These are phyloP conservation scores for Leucoptera coffeella DNA, from an alignment of 2,888 invertebrate genomes.

Conservation along the genomic window DNA sequence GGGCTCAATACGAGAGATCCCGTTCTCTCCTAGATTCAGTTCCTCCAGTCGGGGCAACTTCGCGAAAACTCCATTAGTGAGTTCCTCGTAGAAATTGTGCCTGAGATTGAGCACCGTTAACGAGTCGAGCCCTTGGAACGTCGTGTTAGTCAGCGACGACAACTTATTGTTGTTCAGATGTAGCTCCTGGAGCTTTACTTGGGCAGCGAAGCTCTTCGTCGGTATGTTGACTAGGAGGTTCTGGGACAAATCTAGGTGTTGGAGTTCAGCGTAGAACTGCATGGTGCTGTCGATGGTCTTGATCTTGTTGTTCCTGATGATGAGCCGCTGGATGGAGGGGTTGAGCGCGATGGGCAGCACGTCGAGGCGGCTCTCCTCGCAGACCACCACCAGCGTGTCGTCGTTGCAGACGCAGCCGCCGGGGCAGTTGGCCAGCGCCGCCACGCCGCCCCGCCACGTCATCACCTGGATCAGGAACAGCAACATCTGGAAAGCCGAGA, in stretches of 20 bases:
- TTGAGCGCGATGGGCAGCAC: constrained; percentile 87
- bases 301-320: constrained; percentile 79
- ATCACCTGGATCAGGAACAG: constrained; percentile 27
- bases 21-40: constrained; percentile 78
- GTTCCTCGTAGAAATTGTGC: constrained; percentile 74
- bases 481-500: constrained; percentile 28
- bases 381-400: constrained; percentile 79
- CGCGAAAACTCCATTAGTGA: constrained; percentile 68
- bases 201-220: constrained; percentile 69
- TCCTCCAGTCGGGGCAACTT: constrained; percentile 74
- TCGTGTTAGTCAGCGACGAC: constrained; percentile 70
- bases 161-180: constrained; percentile 82
- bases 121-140: constrained; percentile 71
- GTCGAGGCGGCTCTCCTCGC: constrained; percentile 79
- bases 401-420: constrained; percentile 84
- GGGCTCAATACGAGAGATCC: constrained; percentile 73
- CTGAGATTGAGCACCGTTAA: constrained; percentile 75
- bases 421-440: constrained; percentile 75
- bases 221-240: constrained; percentile 82
- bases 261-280: constrained; percentile 83
- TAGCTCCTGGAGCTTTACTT: constrained; percentile 75
- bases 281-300: constrained; percentile 85
- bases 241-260: constrained; percentile 76
- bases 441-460: constrained; percentile 34
- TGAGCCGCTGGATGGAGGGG: constrained; percentile 81